These are phyloP conservation scores for Galerucella pusilla DNA, from an alignment of 2,888 invertebrate genomes.

Conservation along the genomic window DNA sequence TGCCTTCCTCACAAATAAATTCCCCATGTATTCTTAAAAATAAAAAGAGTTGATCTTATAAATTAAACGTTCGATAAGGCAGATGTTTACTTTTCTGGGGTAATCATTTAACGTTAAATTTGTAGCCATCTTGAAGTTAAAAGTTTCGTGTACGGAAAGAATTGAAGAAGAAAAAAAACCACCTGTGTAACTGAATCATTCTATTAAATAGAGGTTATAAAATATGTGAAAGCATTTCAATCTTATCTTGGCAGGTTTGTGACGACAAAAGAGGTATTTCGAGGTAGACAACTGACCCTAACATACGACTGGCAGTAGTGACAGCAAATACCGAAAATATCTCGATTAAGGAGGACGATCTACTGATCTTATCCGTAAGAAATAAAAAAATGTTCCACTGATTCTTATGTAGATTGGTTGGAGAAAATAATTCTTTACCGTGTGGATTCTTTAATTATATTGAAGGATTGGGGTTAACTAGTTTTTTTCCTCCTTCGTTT, in stretches of 20 bases:
- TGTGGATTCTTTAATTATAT: constrained; percentile 7
- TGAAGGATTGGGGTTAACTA: background rate
- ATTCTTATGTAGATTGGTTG: constrained; percentile 12
- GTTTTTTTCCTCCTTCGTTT: background rate
- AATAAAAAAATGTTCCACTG: constrained; percentile 22
- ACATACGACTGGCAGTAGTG: constrained; percentile 55
- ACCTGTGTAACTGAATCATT: constrained; percentile 33
- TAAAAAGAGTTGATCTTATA: background rate
- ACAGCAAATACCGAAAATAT: constrained; percentile 63
- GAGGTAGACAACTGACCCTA: constrained; percentile 32
- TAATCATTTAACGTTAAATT: background rate
- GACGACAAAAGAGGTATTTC: constrained; percentile 34
- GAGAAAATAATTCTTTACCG: background rate
- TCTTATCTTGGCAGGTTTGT: constrained; percentile 46
- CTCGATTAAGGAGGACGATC: constrained; percentile 60
- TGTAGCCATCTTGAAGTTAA: background rate
- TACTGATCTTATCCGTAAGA: constrained; percentile 49
- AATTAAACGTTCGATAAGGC: background rate
- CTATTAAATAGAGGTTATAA: constrained; percentile 37
- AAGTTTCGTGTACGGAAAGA: background rate
- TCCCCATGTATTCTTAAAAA: background rate
- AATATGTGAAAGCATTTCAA: constrained; percentile 50
- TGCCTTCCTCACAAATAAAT: too few relatives aligned
- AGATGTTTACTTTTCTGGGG: constrained; percentile 3
- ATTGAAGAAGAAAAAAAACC: constrained; percentile 10